Percentiles rank a stretch among this genome's conserved stretches.
Evolutionary conservation across 2,113 vertebrate species (phyloP).

Genomic region (Indri indri): DNA sequence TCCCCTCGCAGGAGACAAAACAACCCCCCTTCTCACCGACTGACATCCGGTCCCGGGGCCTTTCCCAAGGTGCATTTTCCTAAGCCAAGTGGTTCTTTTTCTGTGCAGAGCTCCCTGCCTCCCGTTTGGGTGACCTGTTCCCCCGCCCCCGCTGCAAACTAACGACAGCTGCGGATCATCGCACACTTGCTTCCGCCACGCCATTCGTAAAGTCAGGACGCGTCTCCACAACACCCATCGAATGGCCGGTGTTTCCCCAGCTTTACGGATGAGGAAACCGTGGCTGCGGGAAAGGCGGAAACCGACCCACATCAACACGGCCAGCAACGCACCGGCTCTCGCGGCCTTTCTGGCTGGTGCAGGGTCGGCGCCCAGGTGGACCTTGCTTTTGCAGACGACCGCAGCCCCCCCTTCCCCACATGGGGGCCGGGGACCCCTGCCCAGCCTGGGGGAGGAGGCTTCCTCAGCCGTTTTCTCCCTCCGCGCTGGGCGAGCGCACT

Average conservation of each 20-base stretch:
- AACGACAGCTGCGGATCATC: rapidly evolving
- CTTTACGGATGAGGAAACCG: background rate
- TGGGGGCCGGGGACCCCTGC: rapidly evolving
- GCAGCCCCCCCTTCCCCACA: background rate
- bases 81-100: background rate
- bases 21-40: rapidly evolving
- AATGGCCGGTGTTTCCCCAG: no score
- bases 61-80: background rate
- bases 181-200: background rate
- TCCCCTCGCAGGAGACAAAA: background rate
- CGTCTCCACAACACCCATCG: background rate
- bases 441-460: rapidly evolving
- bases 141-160: background rate
- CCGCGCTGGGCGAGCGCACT: no score
- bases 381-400: rapidly evolving
- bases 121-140: rapidly evolving
- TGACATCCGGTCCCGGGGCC: no score
- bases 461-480: rapidly evolving
- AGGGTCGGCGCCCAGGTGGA: rapidly evolving
- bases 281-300: background rate
- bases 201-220: rapidly evolving
- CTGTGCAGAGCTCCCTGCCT: background rate
- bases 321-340: rapidly evolving
- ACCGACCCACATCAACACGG: background rate
- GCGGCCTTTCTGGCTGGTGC: background rate